Percentiles rank a stretch among this genome's conserved stretches.
These are phyloP conservation scores for Dendroctonus ponderosae DNA, from an alignment of 1,140 invertebrate species.

Conservation along the genomic window DNA sequence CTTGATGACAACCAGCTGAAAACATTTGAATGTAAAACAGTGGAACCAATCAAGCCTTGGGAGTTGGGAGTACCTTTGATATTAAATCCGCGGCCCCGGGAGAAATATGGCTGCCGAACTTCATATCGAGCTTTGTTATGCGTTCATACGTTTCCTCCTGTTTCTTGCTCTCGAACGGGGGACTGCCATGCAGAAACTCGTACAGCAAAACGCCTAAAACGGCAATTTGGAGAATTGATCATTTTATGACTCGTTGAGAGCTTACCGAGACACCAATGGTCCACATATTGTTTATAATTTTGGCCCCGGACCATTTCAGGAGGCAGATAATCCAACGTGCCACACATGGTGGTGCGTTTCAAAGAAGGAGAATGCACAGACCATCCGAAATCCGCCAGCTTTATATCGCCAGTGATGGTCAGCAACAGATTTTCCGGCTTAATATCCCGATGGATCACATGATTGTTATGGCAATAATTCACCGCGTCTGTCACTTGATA, in stretches of 20 bases:
- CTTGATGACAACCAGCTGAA: conserved; percentile 68
- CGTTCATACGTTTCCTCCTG: conserved; percentile 80
- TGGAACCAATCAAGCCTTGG: not conserved
- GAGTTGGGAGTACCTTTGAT: conserved; percentile 61
- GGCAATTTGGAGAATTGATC: not conserved
- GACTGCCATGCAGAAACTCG: conserved; percentile 89
- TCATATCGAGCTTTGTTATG: conserved; percentile 72
- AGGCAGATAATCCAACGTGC: conserved; percentile 89
- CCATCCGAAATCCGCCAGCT: conserved; percentile 94
- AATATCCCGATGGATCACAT: conserved; percentile 89
- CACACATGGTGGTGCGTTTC: conserved; percentile 86
- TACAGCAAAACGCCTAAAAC: conserved; percentile 74
- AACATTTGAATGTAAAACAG: conserved; percentile 39
- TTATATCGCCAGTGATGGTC: conserved; percentile 73
- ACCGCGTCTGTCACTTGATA: conserved; percentile 90
- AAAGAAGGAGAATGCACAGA: conserved; percentile 86
- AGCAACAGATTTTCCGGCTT: conserved; percentile 93
- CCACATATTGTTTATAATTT: conserved; percentile 75
- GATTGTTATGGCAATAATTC: conserved; percentile 83
- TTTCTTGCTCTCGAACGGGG: conserved; percentile 87
- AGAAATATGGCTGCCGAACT: conserved; percentile 72
- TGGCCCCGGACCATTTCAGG: conserved; percentile 86
- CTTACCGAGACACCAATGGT: conserved; percentile 86
- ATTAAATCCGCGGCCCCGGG: conserved; percentile 81
- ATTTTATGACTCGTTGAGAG: not conserved